Evolutionary conservation across 2,113 vertebrate genomes (phyloP).

Genomic region (Ancistrus triradiatus): DNA sequence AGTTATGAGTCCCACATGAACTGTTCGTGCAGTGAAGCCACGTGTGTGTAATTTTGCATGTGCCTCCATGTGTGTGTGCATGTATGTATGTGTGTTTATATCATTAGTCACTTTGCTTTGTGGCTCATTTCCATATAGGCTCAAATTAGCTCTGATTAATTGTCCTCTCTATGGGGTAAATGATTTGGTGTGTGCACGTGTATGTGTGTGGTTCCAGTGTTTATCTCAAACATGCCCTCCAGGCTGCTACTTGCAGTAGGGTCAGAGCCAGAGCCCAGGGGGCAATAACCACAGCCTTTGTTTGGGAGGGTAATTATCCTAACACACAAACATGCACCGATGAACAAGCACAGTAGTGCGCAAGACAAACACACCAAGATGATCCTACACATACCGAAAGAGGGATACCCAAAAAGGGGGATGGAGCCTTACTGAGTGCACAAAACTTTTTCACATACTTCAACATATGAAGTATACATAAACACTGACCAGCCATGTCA

Average conservation of each 20-base stretch:
- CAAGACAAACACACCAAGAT: conserved; percentile 33
- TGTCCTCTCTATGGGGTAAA: conserved; percentile 60
- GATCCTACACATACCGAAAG: conserved; percentile 8
- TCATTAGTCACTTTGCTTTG: conserved; percentile 72
- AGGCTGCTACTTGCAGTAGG: conserved; percentile 17
- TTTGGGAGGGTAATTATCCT: conserved; percentile 38
- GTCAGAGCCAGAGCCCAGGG: conserved; percentile 28
- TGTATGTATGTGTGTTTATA: conserved; percentile 52
- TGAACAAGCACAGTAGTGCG: conserved; percentile 37
- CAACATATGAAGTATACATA: no score
- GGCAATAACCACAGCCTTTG: conserved; percentile 34
- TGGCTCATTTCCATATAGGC: conserved; percentile 69
- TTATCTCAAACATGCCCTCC: conserved; percentile 25
- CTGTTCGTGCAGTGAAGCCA: conserved; percentile 43
- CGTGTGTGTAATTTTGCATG: conserved; percentile 28
- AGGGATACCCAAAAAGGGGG: no score
- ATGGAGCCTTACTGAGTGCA: no score
- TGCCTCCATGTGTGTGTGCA: conserved; percentile 14
- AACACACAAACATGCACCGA: conserved; percentile 33
- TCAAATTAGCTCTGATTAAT: conserved; percentile 73
- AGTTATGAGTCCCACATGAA: conserved; percentile 66
- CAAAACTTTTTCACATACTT: no score
- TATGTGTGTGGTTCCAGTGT: conserved; percentile 11
- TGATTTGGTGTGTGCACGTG: conserved; percentile 49
- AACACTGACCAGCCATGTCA: no score